A percentile compares a stretch with the other conserved stretches of the same genome.
Conservation (phyloP, 2,888 invertebrate species). For the Taphrorychus bicolor region DNA sequence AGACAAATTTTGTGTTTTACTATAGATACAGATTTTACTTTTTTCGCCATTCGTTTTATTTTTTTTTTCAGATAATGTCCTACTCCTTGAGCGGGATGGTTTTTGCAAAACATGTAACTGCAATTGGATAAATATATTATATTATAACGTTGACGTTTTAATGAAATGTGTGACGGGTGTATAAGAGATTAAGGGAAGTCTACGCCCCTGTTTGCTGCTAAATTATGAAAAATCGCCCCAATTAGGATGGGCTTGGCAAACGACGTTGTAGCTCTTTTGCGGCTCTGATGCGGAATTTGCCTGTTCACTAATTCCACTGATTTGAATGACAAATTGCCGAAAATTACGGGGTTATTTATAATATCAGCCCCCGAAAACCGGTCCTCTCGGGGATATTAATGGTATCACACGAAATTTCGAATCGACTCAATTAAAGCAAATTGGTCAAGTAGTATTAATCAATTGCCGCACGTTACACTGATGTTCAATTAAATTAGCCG, state of each 20-base stretch:
- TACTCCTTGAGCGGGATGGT: too few species aligned
- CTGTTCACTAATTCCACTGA: constrained; percentile 21
- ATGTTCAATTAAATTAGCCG: background rate
- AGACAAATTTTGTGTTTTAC: too few species aligned
- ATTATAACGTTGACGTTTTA: too few species aligned
- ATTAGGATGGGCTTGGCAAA: background rate
- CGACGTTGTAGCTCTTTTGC: background rate
- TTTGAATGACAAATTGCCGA: constrained; percentile 15
- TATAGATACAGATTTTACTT: too few species aligned
- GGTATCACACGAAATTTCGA: background rate
- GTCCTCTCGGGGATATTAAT: background rate
- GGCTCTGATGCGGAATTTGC: constrained; percentile 20
- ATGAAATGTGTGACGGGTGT: too few species aligned
- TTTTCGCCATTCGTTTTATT: too few species aligned
- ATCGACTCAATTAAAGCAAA: background rate
- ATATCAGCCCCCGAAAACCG: background rate
- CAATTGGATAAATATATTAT: too few species aligned
- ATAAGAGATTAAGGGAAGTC: too few species aligned
- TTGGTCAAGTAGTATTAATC: background rate
- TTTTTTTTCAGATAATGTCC: too few species aligned
- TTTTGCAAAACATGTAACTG: too few species aligned
- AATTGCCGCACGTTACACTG: background rate
- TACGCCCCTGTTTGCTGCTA: background rate
- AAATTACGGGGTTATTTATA: constrained; percentile 14
- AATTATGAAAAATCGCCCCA: background rate